Evolutionary conservation across 37 sponge, comb jelly and placozoan species (phyloP), one percentile per base, ranked within the genome.

Genomic region (Oscarella lobularis): DNA sequence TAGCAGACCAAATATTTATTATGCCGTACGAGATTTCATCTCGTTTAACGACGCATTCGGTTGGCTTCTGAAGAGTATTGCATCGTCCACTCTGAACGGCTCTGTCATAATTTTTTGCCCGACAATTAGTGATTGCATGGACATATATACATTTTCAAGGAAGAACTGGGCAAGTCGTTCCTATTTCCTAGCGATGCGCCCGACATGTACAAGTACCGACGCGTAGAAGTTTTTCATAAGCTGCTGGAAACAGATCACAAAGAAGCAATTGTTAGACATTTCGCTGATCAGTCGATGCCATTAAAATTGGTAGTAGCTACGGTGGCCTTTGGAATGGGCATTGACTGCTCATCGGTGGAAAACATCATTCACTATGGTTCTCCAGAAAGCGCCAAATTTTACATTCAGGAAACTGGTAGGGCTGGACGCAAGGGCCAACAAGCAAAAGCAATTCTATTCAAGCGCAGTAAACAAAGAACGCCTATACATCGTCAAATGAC

Each of bases 371-470:
- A 84, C 34, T 84, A 80, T 76, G 85, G 85, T 20, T 68, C 85
- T 36, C 85, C 85, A 9, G 33, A 9, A 29, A 76, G 74, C 30
- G 34, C 79, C 55, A 75, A 84, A 38, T 9, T 9, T 5, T 84
- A 84, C 74, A 66, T 84, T 0, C 85, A 84, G 37, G 85, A 84
- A 40, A 75, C 70, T 80, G 85, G 85, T n/a, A 35, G 85, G 35
- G 69, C 75, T 14, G 85, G 85, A 30, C 48, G 80, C 20, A 79
- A 81, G 77, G 83, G 82, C 33, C 37, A 33, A 38, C 35, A 36
- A 14, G 31, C 79, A 66, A 35, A 29, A 34, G 78, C 79, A 33
- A 41, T 77, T 1, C 36, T 85, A n/a, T 82, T 67, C 60, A 9
- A 48, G 9, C 14, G 60, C 20, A 20, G 60, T 48, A n/a, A n/a